A percentile compares a stretch with the other conserved stretches of the same genome.
phyloP scores from a whole-genome alignment of 2,797 vertebrate species.

The Eospalax fontanierii region DNA sequence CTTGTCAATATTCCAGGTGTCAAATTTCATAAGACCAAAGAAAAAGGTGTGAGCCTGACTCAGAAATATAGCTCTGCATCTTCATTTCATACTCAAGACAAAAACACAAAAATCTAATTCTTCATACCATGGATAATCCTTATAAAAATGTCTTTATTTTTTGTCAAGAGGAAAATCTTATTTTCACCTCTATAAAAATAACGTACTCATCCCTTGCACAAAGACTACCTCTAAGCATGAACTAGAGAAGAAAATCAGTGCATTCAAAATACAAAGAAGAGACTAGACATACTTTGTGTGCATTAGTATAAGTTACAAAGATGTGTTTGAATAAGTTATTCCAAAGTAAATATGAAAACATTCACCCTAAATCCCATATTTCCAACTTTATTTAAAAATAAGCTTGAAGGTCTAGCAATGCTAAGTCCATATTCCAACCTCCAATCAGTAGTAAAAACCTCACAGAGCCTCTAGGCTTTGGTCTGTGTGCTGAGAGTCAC shows the following conservation, averaged over 20 bases:
- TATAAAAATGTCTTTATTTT: neutral
- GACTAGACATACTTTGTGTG: neutral
- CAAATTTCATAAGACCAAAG: neutral
- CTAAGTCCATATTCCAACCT: neutral
- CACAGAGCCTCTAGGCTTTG: neutral
- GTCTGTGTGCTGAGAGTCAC: neutral
- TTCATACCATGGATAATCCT: neutral
- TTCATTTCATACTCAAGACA: neutral
- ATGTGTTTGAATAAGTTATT: neutral
- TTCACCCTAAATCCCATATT: neutral
- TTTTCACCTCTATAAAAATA: neutral
- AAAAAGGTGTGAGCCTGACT: neutral
- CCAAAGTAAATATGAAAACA: neutral
- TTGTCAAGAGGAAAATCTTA: neutral
- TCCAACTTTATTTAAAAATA: slow-evolving; percentile 11
- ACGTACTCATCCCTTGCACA: neutral
- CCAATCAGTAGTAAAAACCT: neutral
- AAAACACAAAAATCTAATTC: neutral
- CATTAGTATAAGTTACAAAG: neutral
- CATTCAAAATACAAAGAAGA: slow-evolving; percentile 24
- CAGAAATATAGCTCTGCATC: neutral
- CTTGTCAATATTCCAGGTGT: neutral
- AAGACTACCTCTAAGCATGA: neutral
- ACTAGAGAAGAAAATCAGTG: neutral
- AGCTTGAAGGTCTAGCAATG: neutral